phyloP scores from a whole-genome alignment of 2,888 invertebrate species.

The Leucoma salicis region DNA sequence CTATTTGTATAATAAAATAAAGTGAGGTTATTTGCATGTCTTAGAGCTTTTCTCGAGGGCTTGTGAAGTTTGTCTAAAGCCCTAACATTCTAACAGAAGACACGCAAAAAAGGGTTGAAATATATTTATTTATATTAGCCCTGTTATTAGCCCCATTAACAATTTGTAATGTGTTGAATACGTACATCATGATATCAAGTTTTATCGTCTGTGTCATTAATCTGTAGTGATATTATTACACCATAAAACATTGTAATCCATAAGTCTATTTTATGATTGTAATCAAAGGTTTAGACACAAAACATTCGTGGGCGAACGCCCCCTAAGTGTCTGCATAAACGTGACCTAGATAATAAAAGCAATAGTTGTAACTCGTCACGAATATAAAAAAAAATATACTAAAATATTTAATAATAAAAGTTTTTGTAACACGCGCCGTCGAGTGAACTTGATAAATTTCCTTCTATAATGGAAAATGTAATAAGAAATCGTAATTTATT shows the following conservation, averaged over 20 bases:
- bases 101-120: no score
- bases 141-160: no score
- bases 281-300: constrained; percentile 5
- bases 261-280: constrained; percentile 7
- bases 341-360: constrained; percentile 2
- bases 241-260: constrained; percentile 8
- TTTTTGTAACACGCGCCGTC: constrained; percentile 56
- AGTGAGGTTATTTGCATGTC: no score
- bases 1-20: no score
- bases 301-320: neutral
- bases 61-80: no score
- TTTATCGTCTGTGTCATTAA: constrained; percentile 12
- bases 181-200: constrained; percentile 12
- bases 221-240: constrained; percentile 14
- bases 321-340: neutral
- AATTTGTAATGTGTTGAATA: no score
- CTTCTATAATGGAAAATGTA: constrained; percentile 75
- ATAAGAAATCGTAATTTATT: constrained; percentile 81
- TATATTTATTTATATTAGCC: no score
- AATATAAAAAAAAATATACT: constrained; percentile 31
- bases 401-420: constrained; percentile 69
- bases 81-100: no score
- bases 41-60: no score
- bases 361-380: constrained; percentile 7
- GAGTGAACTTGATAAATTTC: constrained; percentile 75